Evolutionary conservation across 2,888 invertebrate species (phyloP), one percentile per base, ranked within the genome.

Genomic region (Stenotaenia linearis): DNA sequence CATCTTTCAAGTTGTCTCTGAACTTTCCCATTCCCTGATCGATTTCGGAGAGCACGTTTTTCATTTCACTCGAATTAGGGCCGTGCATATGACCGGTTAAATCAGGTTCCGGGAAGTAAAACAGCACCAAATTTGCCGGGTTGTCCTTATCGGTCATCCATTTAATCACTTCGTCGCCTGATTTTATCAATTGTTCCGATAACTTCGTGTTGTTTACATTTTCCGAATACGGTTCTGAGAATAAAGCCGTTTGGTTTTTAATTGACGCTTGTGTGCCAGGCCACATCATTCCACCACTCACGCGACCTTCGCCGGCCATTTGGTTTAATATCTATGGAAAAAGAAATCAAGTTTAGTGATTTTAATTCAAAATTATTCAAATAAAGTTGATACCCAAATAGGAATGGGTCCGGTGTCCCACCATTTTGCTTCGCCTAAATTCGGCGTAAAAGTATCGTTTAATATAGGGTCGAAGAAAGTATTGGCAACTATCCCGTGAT

Each of bases 41-140:
- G 7, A 84, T 80, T n/a, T 56, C 76, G 28, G 78, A 77, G 18
- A 85, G 82, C 30, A 79, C 56, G 6, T 77, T 69, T 1, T 37
- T 45, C 76, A 88, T 86, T 77, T 86, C 83, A 1, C 82, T 81
- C 23, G 87, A 86, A 50, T 90, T 87, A 5, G 90, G 90, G 0
- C 91, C 83, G 83, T 87, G 89, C 0, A 83, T 85, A 85, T 93
- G 93, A 0, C 90, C 91, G 80, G 82, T 80, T 0, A 87, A 86
- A 85, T 93, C 93, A 0, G 93, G 93, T 83, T 92, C 90, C 82
- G 91, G 90, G 83, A 91, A 89, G 84, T 93, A 93, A 61, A 92
- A 79, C 85, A 91, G 87, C 0, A 91, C 90, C 78, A 93, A 86
- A 86, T 93, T 92, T 0, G 91, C 90, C 10, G 92, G 92, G 79